Evolutionary conservation across 2,888 invertebrate species (phyloP).

Genomic region (Andrena flavipes): DNA sequence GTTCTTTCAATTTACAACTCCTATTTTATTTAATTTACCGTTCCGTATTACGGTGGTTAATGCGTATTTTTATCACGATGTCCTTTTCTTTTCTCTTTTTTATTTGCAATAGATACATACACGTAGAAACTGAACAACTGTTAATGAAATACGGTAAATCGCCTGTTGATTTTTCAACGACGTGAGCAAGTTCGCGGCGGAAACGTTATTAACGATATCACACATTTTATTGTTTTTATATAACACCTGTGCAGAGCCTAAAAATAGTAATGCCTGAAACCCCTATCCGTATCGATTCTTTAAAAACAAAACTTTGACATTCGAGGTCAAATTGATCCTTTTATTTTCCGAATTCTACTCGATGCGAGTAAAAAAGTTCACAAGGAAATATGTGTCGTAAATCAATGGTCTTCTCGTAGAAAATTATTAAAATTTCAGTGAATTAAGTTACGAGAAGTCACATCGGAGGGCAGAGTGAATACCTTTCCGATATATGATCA

Average conservation of each 20-base stretch:
- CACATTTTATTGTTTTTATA: conserved; percentile 53
- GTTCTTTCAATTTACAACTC: neutral
- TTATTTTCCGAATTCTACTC: too few relatives aligned
- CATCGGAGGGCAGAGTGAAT: too few relatives aligned
- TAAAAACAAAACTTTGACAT: neutral
- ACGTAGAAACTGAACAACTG: conserved; percentile 42
- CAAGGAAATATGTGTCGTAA: too few relatives aligned
- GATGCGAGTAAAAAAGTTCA: too few relatives aligned
- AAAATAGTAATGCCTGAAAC: neutral
- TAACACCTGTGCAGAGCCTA: conserved; percentile 18
- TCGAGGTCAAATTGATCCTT: too few relatives aligned
- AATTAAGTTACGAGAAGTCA: too few relatives aligned
- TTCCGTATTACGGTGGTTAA: neutral
- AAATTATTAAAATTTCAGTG: too few relatives aligned
- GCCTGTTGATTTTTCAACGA: conserved; percentile 16
- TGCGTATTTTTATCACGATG: neutral
- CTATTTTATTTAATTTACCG: neutral
- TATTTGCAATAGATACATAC: conserved; percentile 42
- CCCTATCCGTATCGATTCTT: neutral
- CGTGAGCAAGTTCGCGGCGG: conserved; percentile 19
- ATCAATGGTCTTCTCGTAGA: too few relatives aligned
- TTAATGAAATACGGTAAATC: conserved; percentile 32
- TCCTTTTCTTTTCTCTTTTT: neutral
- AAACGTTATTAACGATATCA: conserved; percentile 32
- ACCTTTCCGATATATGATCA: too few relatives aligned